Evolutionary conservation across 2,113 vertebrate species (phyloP), one percentile per base, ranked within the genome.

Genomic region (Piprites chloris): DNA sequence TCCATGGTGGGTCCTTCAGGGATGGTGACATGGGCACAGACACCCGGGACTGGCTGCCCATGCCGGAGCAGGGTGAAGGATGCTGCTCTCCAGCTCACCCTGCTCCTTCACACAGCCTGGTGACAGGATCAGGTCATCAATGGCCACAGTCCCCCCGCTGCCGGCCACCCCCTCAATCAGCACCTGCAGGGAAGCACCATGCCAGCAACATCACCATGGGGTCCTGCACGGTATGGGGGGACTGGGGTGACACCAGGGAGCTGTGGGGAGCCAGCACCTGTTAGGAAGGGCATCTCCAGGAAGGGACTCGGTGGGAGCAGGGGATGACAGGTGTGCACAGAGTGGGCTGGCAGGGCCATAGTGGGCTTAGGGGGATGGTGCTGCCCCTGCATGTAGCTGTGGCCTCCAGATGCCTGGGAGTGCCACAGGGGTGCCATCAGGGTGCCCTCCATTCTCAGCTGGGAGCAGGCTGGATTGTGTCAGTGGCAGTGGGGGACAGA

Each of bases 111-210:
- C 32, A 39, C 99, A 99, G 68, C 62, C 95, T 0, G 97, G 97
- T 2, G 99, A 99, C 91, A 99, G 91, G 39, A 98, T 96, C 59
- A 99, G 98, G 94, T 98, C 99, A 46, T 99, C 99, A 2, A 99
- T 86, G 11, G 98, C 99, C 28, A 99, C 93, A 0, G 98, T 97
- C 8, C 98, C 98, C 3, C 96, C 90, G 0, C 74, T 47, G 6
- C 97, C 69, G 2, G 98, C 93, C 27, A 97, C 94, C 12, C 98
- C 99, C 28, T 98, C 97, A 8, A 99, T 97, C 56, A 99, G 19
- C 93, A 99, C 98, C 99, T 99, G 95, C 14, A 19, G 75, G 24
- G 63, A 46, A 74, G 32, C 59, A 21, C 5, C 61, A 0, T 1
- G 0, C 14, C 7, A 1, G 21, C 20, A 23, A 12, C 0, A 0